A percentile compares a stretch with the other conserved stretches of the same genome.
Conservation (phyloP, 1,140 invertebrate species). For the Micrasema longulum region DNA sequence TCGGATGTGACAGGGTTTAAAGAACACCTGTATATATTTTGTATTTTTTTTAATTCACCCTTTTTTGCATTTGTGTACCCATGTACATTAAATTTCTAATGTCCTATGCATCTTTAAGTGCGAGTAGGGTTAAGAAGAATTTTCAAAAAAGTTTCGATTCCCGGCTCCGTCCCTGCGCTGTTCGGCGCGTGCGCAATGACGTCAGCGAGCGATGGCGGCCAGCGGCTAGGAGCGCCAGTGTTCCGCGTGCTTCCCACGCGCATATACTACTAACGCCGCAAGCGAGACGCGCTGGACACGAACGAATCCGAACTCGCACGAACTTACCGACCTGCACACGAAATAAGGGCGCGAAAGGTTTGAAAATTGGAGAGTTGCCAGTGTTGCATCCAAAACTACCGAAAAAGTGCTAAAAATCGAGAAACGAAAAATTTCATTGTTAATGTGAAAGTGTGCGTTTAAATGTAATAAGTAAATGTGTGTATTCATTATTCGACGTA, state of each 20-base stretch:
- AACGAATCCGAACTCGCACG: conserved; percentile 32
- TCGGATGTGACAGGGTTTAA: too few species aligned
- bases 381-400: too few species aligned
- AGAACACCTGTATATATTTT: too few species aligned
- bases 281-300: conserved; percentile 17
- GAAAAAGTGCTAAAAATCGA: too few species aligned
- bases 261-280: neutral
- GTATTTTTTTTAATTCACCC: too few species aligned
- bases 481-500: too few species aligned
- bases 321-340: conserved; percentile 6
- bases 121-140: too few species aligned
- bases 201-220: conserved; percentile 1
- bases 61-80: too few species aligned
- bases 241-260: conserved; percentile 29
- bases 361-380: neutral
- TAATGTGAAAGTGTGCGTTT: conserved; percentile 1
- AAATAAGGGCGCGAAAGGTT: conserved; percentile 30
- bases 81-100: too few species aligned
- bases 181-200: conserved; percentile 31
- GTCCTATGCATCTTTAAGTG: too few species aligned
- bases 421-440: neutral
- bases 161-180: neutral
- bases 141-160: too few species aligned
- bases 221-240: conserved; percentile 10
- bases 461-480: too few species aligned